These are phyloP conservation scores for Drosophila nikananu DNA, from an alignment of 1,140 invertebrate genomes.

Conservation along the genomic window DNA sequence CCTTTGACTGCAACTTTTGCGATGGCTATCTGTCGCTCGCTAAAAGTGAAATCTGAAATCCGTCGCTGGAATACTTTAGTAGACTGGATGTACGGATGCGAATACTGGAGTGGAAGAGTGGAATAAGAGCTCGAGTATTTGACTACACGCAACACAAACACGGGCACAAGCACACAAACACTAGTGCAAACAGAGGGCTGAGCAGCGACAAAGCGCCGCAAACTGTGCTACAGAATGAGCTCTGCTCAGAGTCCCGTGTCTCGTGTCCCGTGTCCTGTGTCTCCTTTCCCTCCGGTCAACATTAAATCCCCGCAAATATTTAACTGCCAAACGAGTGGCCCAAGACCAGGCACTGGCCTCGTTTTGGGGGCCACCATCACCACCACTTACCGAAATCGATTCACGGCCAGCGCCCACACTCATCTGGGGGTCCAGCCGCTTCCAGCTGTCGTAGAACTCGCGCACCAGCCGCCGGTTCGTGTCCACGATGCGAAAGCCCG, in stretches of 20 bases:
- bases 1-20: constrained; percentile 76
- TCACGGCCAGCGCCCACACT: constrained; percentile 89
- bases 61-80: constrained; percentile 49
- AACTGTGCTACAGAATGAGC: constrained; percentile 41
- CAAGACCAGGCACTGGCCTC: constrained; percentile 17
- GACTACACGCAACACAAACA: constrained; percentile 62
- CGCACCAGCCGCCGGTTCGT: constrained; percentile 90
- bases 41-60: constrained; percentile 80
- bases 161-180: constrained; percentile 27
- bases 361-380: constrained; percentile 12
- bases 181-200: constrained; percentile 35
- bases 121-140: constrained; percentile 29
- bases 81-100: constrained; percentile 35
- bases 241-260: constrained; percentile 2
- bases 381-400: constrained; percentile 93
- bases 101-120: constrained; percentile 27
- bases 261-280: constrained; percentile 15
- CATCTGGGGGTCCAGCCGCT: constrained; percentile 89
- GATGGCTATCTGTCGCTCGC: constrained; percentile 42
- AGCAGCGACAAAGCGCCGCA: constrained; percentile 53
- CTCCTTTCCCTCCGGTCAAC: constrained; percentile 35
- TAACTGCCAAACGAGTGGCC: constrained; percentile 55
- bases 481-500: constrained; percentile 97
- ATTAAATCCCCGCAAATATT: constrained; percentile 78
- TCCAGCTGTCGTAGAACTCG: constrained; percentile 93